Evolutionary conservation across 2,797 vertebrate species (phyloP).

Genomic region (Micromesistius poutassou): DNA sequence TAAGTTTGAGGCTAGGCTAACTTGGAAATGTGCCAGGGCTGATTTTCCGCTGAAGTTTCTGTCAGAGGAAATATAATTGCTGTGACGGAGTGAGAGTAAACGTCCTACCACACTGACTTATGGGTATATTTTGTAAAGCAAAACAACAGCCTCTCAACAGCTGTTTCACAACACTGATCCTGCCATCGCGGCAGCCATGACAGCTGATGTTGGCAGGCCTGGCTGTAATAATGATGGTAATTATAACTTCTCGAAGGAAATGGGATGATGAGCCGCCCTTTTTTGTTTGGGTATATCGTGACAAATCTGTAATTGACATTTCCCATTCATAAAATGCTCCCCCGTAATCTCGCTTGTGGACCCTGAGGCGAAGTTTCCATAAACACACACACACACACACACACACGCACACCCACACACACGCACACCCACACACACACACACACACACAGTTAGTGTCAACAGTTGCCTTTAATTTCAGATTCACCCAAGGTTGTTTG

Average conservation of each 20-base stretch:
- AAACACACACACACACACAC: neutral
- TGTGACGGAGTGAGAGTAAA: neutral
- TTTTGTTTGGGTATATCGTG: conserved; percentile 27
- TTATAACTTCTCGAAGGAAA: conserved; percentile 34
- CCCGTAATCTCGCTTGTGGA: conserved; percentile 19
- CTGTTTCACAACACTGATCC: conserved; percentile 20
- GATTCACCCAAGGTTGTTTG: neutral
- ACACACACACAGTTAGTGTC: neutral
- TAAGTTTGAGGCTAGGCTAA: neutral
- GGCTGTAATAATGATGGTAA: conserved; percentile 36
- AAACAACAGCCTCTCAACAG: neutral
- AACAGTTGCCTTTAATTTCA: neutral
- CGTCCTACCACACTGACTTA: neutral
- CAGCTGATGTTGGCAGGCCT: conserved; percentile 28
- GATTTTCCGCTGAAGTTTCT: neutral
- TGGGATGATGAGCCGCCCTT: conserved; percentile 33
- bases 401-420: neutral
- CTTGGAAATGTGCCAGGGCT: neutral
- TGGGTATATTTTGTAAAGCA: neutral
- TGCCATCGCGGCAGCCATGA: conserved; percentile 25
- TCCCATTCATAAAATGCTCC: conserved; percentile 22
- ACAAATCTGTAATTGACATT: conserved; percentile 30
- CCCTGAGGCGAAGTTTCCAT: neutral
- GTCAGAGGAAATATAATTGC: neutral
- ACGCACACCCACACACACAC: too few relatives aligned